Conservation (phyloP, 2,888 invertebrate genomes). For the Lithophane ornitopus region DNA sequence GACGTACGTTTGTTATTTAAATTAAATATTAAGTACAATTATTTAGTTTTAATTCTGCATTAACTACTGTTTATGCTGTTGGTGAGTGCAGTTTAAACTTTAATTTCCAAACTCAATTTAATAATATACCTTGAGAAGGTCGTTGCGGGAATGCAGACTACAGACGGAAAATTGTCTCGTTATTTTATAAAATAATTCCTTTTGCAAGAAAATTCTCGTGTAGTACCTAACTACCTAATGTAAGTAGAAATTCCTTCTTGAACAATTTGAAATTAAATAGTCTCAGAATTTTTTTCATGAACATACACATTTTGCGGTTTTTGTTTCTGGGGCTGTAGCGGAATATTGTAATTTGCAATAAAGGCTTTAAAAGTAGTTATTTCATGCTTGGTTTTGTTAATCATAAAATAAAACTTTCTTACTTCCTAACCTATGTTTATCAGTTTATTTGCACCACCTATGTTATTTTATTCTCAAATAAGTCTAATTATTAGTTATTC, state of each 20-base stretch:
- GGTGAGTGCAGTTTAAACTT: constrained; percentile 57
- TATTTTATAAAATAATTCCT: constrained; percentile 43
- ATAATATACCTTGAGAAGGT: constrained; percentile 30
- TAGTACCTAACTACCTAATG: neutral
- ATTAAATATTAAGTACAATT: too few species aligned
- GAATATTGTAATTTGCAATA: neutral
- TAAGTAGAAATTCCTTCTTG: constrained; percentile 2
- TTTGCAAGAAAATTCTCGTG: constrained; percentile 26
- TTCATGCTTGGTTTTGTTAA: neutral
- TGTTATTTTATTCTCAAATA: too few species aligned
- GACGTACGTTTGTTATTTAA: neutral
- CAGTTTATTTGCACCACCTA: too few species aligned
- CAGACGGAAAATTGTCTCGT: constrained; percentile 27
- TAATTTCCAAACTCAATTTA: constrained; percentile 65
- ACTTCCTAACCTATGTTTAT: neutral
- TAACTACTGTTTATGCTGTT: constrained; percentile 12
- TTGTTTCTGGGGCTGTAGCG: neutral
- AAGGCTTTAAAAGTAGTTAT: too few species aligned
- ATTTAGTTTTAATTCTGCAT: too few species aligned
- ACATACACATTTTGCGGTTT: neutral
- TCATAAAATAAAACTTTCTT: neutral
- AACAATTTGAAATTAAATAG: constrained; percentile 27
- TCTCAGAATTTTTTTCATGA: constrained; percentile 10
- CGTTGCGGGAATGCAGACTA: constrained; percentile 1
- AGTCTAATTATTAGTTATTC: too few species aligned